Evolutionary conservation across 2,797 vertebrate genomes (phyloP).

Genomic region (Vespertilio murinus): DNA sequence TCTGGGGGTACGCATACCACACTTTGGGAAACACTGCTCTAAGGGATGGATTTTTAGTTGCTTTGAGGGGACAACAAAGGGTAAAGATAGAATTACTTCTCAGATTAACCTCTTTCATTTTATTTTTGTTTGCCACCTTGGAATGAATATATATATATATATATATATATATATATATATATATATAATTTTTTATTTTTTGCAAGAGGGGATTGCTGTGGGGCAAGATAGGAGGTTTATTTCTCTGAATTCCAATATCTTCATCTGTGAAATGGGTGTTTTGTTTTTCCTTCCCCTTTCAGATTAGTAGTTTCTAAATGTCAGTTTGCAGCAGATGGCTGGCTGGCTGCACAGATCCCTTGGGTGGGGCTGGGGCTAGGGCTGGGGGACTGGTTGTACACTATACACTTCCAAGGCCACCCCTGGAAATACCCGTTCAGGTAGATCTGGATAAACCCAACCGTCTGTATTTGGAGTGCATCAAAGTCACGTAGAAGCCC

Average conservation of each 20-base stretch:
- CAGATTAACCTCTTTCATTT: neutral
- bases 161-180: too few relatives aligned
- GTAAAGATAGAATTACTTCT: constrained; percentile 9
- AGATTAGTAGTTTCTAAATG: neutral
- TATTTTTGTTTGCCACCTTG: neutral
- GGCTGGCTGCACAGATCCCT: neutral
- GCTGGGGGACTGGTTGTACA: neutral
- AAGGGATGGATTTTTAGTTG: constrained; percentile 17
- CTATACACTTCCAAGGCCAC: neutral
- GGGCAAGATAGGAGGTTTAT: neutral
- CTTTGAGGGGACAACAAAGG: neutral
- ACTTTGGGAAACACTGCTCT: too few relatives aligned
- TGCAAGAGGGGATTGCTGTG: neutral
- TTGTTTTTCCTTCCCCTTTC: neutral
- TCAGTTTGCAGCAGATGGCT: neutral
- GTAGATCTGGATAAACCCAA: neutral
- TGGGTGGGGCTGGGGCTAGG: neutral
- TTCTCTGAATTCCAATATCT: neutral
- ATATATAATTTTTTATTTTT: too few relatives aligned
- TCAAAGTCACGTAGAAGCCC: neutral
- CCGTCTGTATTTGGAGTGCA: neutral
- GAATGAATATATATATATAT: neutral
- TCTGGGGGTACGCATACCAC: too few relatives aligned
- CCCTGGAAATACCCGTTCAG: neutral
- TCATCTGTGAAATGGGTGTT: neutral